Evolutionary conservation across 2,888 invertebrate species (phyloP), one percentile per base, ranked within the genome.

Genomic region (Beris chalybata): DNA sequence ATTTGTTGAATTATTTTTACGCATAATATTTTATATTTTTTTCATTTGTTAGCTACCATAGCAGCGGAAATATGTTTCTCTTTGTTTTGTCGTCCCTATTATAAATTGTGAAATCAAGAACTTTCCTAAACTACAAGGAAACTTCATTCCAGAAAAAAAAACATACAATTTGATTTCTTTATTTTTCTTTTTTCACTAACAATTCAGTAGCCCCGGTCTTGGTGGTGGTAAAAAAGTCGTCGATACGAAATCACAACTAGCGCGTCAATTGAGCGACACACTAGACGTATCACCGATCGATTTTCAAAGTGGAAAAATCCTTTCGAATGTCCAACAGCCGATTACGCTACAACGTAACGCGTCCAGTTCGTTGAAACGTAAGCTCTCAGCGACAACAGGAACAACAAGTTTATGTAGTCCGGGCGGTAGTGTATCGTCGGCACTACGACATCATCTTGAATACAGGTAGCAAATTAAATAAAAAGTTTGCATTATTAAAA

Each of bases 251-350:
- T 89, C 90, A 71, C 90, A 92, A 82, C 84, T 93, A 79, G 88
- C 89, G 73, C 86, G 90, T 74, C 87, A 87, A 81, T 85, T 92
- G 72, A 91, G 90, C 77, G 89, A 89, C 80, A 84, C 86, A 76
- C 85, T 89, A 82, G 92, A 92, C 83, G 84, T 92, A 74, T 87
- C 89, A 74, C 87, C 88, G 77, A 91, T 92, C 84, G 92, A 93
- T 85, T 92, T 88, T 81, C 87, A 89, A 77, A 87, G 89, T 76
- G 92, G 92, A 76, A 89, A 89, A 83, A 86, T 90, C 78, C 88
- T 88, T 82, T 83, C 86, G 80, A 83, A 87, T 66, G 72, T 76
- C 66, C 75, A 78, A 71, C 22, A 22, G 22, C 75, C 76, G 32
- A 66, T 68, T 29, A 58, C 67, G 43, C 66, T 59, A 45, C 66